A percentile compares a stretch with the other conserved stretches of the same genome.
phyloP scores from a whole-genome alignment of 2,888 invertebrate species.

The Cheilosia soror region DNA sequence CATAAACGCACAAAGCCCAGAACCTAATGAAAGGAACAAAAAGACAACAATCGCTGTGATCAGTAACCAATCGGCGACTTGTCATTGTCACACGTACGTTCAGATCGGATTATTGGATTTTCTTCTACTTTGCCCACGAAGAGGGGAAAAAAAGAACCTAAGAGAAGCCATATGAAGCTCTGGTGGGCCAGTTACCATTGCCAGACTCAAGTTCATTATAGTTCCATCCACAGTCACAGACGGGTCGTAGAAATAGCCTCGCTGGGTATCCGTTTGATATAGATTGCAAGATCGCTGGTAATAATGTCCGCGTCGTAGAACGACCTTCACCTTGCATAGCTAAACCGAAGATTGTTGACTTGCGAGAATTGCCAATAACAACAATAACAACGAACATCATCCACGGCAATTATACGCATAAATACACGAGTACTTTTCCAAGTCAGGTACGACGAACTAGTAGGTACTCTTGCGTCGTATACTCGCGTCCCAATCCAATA shows the following conservation, averaged over 20 bases:
- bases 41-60: constrained; percentile 27
- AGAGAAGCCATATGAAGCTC: constrained; percentile 55
- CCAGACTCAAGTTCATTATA: constrained; percentile 57
- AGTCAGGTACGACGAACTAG: constrained; percentile 23
- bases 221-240: constrained; percentile 69
- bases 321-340: constrained; percentile 72
- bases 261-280: constrained; percentile 1
- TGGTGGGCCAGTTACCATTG: constrained; percentile 4
- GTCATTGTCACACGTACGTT: constrained; percentile 1
- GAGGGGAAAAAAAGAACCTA: constrained; percentile 17
- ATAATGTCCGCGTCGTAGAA: constrained; percentile 65
- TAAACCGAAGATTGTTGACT: constrained; percentile 59
- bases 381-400: constrained; percentile 11
- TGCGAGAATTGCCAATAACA: constrained; percentile 25
- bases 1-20: constrained; percentile 13
- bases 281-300: constrained; percentile 31
- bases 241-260: constrained; percentile 49
- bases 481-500: constrained; percentile 25
- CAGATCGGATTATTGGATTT: constrained; percentile 43
- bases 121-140: constrained; percentile 10
- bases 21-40: constrained; percentile 30
- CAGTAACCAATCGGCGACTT: constrained; percentile 4
- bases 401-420: constrained; percentile 16
- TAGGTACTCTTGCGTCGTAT: constrained; percentile 18
- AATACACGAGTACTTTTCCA: constrained; percentile 21